Conservation (phyloP, 2,888 invertebrate species). For the Thecocarcelia acutangulata region DNA sequence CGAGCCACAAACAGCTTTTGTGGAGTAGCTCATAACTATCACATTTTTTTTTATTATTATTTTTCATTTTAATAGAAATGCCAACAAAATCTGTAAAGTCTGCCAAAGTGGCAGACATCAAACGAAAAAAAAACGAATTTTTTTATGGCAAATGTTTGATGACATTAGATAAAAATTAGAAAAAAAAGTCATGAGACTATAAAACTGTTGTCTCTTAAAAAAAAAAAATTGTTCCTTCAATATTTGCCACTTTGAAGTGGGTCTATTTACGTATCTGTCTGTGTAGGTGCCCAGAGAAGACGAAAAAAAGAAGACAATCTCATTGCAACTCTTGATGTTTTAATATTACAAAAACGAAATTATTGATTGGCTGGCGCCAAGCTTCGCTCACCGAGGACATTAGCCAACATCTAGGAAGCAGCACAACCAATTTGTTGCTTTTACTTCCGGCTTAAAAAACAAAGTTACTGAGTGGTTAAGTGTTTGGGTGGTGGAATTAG, state of each 20-base stretch:
- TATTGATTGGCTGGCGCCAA: constrained; percentile 58
- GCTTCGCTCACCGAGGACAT: constrained; percentile 33
- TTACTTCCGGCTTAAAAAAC: constrained; percentile 48
- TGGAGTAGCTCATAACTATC: constrained; percentile 37
- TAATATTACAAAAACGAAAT: constrained; percentile 26
- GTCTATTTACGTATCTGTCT: constrained; percentile 18
- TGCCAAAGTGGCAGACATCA: constrained; percentile 49
- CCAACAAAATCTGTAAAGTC: constrained; percentile 33
- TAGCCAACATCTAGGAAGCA: constrained; percentile 24
- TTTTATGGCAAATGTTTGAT: constrained; percentile 49
- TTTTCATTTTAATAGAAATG: constrained; percentile 3
- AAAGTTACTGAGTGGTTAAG: constrained; percentile 11
- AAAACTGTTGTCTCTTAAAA: constrained; percentile 22
- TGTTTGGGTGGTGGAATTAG: constrained; percentile 6
- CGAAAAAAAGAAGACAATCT: too few species aligned
- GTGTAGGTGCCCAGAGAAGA: not conserved
- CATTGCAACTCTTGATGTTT: not conserved
- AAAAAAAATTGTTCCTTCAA: not conserved
- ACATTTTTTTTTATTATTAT: not conserved
- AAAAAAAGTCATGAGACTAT: not conserved
- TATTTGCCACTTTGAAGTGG: constrained; percentile 29
- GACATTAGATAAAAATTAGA: constrained; percentile 46
- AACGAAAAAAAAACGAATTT: constrained; percentile 29
- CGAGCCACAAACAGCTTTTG: too few species aligned
- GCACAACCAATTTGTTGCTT: constrained; percentile 58